phyloP scores from a whole-genome alignment of 2,888 invertebrate genomes.

The Ptilodon capucinus region DNA sequence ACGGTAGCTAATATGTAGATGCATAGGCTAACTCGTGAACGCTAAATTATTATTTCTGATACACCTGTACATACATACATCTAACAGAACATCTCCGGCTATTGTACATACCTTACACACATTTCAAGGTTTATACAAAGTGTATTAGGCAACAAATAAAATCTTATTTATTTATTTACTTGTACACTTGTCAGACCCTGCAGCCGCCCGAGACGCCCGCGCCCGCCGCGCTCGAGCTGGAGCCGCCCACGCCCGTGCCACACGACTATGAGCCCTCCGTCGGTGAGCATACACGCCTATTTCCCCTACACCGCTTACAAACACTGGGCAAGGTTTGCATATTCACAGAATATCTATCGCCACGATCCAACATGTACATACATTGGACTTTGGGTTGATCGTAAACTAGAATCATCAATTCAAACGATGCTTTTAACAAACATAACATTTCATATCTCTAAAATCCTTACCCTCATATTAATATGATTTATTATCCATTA shows the following conservation, averaged over 20 bases:
- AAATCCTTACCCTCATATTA: too few relatives aligned
- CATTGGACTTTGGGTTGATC: conserved; percentile 17
- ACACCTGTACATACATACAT: too few relatives aligned
- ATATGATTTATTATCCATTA: too few relatives aligned
- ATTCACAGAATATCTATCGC: conserved; percentile 1
- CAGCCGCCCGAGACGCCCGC: conserved; percentile 67
- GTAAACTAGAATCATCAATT: background rate
- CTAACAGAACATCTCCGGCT: too few relatives aligned
- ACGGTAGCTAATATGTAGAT: too few relatives aligned
- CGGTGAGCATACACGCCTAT: conserved; percentile 50
- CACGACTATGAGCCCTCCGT: conserved; percentile 77
- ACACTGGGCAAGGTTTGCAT: conserved; percentile 22
- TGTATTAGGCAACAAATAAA: too few relatives aligned
- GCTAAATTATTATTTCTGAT: too few relatives aligned
- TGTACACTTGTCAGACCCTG: conserved; percentile 34
- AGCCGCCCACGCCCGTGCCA: conserved; percentile 77
- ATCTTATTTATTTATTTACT: too few relatives aligned
- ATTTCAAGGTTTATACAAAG: too few relatives aligned
- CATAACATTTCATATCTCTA: conserved; percentile 7
- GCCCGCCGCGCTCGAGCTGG: conserved; percentile 54
- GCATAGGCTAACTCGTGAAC: too few relatives aligned
- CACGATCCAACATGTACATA: conserved; percentile 13
- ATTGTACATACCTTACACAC: too few relatives aligned
- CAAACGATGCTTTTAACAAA: background rate
- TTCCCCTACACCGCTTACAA: conserved; percentile 1